Conservation (phyloP, 2,113 vertebrate species). For the Dromaius novaehollandiae region DNA sequence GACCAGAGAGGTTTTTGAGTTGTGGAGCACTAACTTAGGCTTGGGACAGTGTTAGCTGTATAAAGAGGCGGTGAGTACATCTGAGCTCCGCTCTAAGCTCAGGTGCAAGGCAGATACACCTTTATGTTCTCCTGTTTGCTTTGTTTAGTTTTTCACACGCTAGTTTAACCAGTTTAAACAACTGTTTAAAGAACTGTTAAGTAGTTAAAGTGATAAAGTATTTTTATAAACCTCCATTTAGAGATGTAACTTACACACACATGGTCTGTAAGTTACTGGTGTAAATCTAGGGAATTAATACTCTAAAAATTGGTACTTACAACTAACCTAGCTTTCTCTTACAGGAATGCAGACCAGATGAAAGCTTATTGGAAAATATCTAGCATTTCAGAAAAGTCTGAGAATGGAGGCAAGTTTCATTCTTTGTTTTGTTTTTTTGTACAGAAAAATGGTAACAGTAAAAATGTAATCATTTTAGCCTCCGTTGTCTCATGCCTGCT, state of each 20-base stretch:
- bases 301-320: background rate
- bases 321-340: constrained; percentile 1
- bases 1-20: background rate
- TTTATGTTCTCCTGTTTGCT: background rate
- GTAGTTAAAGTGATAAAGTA: background rate
- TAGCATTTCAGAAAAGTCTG: constrained; percentile 94
- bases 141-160: background rate
- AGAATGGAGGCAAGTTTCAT: constrained; percentile 89
- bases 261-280: background rate
- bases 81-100: background rate
- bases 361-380: constrained; percentile 95
- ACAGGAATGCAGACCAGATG: constrained; percentile 94
- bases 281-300: background rate
- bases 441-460: background rate
- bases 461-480: background rate
- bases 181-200: background rate
- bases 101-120: background rate
- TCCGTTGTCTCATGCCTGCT: background rate
- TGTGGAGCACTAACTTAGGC: background rate
- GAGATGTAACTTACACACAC: background rate
- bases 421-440: background rate
- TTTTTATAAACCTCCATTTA: background rate
- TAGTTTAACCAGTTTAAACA: no score
- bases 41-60: background rate
- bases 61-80: background rate